A percentile compares a stretch with the other conserved stretches of the same genome.
Conservation (phyloP, 2,797 vertebrate genomes). For the Leptatherina wallacei region DNA sequence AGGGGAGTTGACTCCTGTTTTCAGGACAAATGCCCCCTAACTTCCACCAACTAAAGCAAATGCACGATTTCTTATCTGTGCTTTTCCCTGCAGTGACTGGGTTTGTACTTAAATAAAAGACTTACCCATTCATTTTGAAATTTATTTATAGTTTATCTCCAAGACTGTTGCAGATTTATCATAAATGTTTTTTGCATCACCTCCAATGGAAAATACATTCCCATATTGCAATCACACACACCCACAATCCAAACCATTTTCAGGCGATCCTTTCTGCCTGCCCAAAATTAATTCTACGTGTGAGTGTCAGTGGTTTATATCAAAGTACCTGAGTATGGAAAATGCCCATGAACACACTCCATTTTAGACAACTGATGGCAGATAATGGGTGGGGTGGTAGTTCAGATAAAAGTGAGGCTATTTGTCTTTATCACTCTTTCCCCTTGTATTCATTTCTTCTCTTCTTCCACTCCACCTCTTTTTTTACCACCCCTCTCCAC, state of each 20-base stretch:
- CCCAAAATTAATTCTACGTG: constrained; percentile 41
- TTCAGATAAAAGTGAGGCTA: constrained; percentile 36
- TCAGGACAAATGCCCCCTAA: neutral
- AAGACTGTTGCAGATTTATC: neutral
- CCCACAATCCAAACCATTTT: constrained; percentile 32
- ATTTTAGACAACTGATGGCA: constrained; percentile 23
- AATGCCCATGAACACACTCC: constrained; percentile 47
- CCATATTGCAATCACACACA: neutral
- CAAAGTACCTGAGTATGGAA: constrained; percentile 66
- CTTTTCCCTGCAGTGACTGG: neutral
- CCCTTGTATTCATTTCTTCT: neutral
- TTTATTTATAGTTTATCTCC: neutral
- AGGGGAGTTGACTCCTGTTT: neutral
- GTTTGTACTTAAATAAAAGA: neutral
- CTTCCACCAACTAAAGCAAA: neutral
- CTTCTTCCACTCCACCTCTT: constrained; percentile 3
- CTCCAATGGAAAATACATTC: neutral
- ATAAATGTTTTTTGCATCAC: constrained; percentile 9
- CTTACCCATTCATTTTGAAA: neutral
- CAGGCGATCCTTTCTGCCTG: constrained; percentile 25
- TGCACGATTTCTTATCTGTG: neutral
- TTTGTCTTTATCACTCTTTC: constrained; percentile 21
- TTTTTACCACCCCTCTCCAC: constrained; percentile 24
- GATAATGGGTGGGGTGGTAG: constrained; percentile 34
- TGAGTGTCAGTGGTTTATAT: constrained; percentile 49